These are phyloP conservation scores for Rhinophrynus dorsalis DNA, from an alignment of 2,797 vertebrate species.

Conservation along the genomic window DNA sequence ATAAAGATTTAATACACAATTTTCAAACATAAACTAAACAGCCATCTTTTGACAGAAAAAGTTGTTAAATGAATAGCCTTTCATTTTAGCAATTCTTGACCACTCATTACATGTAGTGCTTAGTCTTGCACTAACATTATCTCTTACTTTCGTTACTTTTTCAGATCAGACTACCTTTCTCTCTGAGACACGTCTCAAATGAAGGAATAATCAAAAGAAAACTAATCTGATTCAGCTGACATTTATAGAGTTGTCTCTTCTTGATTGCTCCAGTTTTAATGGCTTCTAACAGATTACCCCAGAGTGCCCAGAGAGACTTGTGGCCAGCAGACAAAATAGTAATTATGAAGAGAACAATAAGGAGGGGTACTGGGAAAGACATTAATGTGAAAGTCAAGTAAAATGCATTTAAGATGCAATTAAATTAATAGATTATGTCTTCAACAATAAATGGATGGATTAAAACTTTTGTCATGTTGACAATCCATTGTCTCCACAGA, in stretches of 20 bases:
- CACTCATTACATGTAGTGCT: not conserved
- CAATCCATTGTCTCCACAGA: not conserved
- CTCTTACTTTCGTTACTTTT: not conserved
- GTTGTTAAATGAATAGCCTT: not conserved
- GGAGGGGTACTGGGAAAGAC: not conserved
- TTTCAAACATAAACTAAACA: too few relatives aligned
- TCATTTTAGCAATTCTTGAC: not conserved
- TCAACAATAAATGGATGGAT: not conserved
- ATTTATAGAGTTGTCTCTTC: not conserved
- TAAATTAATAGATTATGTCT: not conserved
- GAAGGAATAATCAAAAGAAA: not conserved
- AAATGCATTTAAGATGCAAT: not conserved
- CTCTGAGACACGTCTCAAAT: not conserved
- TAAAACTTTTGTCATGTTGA: not conserved
- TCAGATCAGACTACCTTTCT: not conserved
- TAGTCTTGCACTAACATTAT: not conserved
- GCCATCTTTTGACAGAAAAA: too few relatives aligned
- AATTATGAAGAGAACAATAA: not conserved
- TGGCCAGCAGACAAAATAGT: not conserved
- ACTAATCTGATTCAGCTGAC: not conserved
- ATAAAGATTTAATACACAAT: too few relatives aligned
- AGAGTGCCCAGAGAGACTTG: not conserved
- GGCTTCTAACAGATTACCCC: not conserved
- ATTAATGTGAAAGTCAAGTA: not conserved
- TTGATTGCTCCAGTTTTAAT: not conserved